phyloP scores from a whole-genome alignment of 2,888 invertebrate genomes.

The Heliothis peltigera region DNA sequence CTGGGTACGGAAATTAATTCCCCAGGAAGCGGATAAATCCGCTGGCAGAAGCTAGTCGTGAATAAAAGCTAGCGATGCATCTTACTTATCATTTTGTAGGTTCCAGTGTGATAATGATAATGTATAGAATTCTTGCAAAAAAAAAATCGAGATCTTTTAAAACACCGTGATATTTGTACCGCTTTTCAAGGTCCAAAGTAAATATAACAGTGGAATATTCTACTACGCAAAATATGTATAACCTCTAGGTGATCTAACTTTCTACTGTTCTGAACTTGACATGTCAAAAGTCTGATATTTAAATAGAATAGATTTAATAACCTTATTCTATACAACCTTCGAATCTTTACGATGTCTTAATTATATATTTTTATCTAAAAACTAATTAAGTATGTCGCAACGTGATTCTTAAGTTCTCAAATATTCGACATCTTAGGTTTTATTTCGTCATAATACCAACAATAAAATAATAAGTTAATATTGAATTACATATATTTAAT shows the following conservation, averaged over 20 bases:
- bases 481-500: not conserved
- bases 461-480: conserved; percentile 19
- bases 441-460: conserved; percentile 14
- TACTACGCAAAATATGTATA: not conserved
- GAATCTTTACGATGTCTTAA: conserved; percentile 35
- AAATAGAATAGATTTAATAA: conserved; percentile 22
- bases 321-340: conserved; percentile 37
- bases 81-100: too few species aligned
- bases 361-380: conserved; percentile 38
- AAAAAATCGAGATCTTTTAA: not conserved
- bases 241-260: conserved; percentile 13
- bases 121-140: too few species aligned
- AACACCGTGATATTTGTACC: conserved; percentile 5
- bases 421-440: conserved; percentile 29
- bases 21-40: too few species aligned
- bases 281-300: conserved; percentile 26
- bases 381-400: conserved; percentile 44
- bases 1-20: too few species aligned
- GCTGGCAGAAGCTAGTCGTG: too few species aligned
- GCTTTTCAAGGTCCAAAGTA: not conserved
- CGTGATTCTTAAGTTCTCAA: conserved; percentile 29
- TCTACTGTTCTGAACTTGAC: conserved; percentile 36
- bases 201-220: not conserved
- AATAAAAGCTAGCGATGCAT: too few species aligned
- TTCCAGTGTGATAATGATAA: too few species aligned